Conservation (phyloP, 2,797 vertebrate species). For the Cyprinodon diabolis region DNA sequence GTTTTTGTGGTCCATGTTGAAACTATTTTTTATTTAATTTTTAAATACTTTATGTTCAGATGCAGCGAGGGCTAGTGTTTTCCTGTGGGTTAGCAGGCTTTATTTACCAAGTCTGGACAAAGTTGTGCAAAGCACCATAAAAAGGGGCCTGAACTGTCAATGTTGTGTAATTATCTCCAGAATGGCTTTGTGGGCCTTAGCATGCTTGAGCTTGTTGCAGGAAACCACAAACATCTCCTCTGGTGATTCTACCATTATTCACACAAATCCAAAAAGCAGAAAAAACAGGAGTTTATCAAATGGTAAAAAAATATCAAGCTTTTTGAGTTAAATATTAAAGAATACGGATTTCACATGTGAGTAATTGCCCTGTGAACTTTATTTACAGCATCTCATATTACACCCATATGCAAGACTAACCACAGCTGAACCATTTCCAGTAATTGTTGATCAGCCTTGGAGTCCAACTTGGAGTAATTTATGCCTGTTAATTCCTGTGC, state of each 20-base stretch:
- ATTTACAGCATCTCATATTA: not conserved
- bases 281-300: not conserved
- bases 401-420: not conserved
- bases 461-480: not conserved
- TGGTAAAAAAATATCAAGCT: not conserved
- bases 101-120: conserved; percentile 3
- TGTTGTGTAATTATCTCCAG: not conserved
- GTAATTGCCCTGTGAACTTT: not conserved
- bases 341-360: not conserved
- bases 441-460: not conserved
- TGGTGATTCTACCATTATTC: not conserved
- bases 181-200: not conserved
- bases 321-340: not conserved
- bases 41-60: not conserved
- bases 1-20: not conserved
- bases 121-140: not conserved
- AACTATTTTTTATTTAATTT: not conserved
- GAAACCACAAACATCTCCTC: not conserved
- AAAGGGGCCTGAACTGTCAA: not conserved
- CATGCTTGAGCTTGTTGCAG: not conserved
- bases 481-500: not conserved
- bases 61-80: not conserved
- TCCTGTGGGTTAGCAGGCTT: not conserved
- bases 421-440: not conserved
- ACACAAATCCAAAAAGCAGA: not conserved